Evolutionary conservation across 2,797 vertebrate species (phyloP).

Genomic region (Centropyge bicolor): DNA sequence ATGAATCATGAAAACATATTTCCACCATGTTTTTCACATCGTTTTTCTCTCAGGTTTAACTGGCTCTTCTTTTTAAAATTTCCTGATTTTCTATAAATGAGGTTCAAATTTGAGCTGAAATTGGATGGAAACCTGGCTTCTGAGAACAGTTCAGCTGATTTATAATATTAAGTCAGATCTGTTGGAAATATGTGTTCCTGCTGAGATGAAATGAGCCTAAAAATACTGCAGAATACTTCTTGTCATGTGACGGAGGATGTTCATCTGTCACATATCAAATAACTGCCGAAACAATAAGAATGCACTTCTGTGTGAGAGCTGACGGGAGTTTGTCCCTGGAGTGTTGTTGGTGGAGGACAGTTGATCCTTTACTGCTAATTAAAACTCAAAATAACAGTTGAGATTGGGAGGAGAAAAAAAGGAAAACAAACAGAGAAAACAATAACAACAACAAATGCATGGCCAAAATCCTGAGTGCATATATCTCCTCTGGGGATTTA

Average conservation of each 20-base stretch:
- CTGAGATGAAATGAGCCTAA: background rate
- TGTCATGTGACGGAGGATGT: background rate
- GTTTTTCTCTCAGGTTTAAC: background rate
- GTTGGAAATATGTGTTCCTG: background rate
- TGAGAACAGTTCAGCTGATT: background rate
- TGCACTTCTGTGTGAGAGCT: background rate
- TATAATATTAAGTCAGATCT: background rate
- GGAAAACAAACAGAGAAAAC: too few relatives aligned
- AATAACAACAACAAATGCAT: constrained; percentile 11
- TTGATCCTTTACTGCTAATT: constrained; percentile 50
- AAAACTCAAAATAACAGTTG: constrained; percentile 27
- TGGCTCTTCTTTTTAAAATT: background rate
- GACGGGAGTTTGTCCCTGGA: constrained; percentile 27
- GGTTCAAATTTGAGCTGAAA: background rate
- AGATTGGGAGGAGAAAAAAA: background rate
- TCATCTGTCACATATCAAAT: background rate
- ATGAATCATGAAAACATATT: background rate
- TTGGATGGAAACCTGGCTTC: background rate
- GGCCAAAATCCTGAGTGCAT: constrained; percentile 12
- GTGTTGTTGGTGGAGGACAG: constrained; percentile 46
- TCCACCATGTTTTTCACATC: too few relatives aligned
- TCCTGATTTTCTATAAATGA: background rate
- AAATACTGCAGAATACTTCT: background rate
- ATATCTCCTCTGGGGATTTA: constrained; percentile 7
- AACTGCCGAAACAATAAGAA: constrained; percentile 6